phyloP scores from a whole-genome alignment of 2,888 invertebrate genomes.

The Ashinkailepas kermadecensis region DNA sequence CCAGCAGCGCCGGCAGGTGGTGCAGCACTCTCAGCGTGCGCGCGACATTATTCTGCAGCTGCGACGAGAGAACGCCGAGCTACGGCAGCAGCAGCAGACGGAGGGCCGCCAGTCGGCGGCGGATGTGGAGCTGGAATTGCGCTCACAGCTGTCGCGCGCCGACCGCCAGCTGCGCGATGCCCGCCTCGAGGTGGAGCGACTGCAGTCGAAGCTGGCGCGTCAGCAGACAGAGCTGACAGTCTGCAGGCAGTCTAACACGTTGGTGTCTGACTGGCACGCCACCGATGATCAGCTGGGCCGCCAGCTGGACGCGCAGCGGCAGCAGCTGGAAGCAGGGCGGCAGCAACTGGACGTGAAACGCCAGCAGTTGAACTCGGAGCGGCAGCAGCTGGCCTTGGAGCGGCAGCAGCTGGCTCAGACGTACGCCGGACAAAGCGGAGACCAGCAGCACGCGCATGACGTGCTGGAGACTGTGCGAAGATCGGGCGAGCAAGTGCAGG shows the following conservation, averaged over 20 bases:
- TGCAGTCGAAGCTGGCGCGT: constrained; percentile 17
- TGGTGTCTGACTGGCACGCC: too few species aligned
- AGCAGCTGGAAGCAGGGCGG: neutral
- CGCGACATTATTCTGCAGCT: neutral
- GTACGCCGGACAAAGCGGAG: neutral
- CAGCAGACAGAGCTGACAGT: constrained; percentile 17
- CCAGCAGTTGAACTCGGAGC: neutral
- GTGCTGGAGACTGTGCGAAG: neutral
- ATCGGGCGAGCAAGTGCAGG: neutral
- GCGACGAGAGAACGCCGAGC: neutral
- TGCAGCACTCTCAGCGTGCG: neutral
- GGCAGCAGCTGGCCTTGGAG: neutral
- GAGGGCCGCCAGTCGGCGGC: neutral
- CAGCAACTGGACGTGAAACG: neutral
- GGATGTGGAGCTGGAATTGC: constrained; percentile 15
- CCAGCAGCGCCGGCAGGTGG: neutral
- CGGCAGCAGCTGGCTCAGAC: neutral
- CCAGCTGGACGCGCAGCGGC: neutral
- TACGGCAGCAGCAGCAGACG: neutral
- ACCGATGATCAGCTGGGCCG: neutral
- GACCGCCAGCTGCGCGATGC: constrained; percentile 19
- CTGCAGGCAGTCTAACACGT: neutral
- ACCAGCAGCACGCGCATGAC: neutral
- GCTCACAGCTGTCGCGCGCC: constrained; percentile 12
- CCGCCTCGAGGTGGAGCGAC: neutral